phyloP scores from a whole-genome alignment of 2,113 vertebrate genomes.

The Ancistrus triradiatus region DNA sequence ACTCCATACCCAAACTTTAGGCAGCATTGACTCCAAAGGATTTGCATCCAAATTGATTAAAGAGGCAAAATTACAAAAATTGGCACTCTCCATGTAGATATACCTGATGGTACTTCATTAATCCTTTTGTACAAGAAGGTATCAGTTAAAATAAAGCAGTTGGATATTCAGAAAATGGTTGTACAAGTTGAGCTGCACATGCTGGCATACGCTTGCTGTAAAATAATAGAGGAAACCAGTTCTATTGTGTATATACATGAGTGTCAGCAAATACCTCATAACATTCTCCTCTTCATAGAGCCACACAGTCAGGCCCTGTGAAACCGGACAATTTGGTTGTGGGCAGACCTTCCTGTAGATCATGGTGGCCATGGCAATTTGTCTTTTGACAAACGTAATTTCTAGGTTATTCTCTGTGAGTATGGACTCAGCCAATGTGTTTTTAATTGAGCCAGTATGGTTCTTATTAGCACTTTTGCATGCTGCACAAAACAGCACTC shows the following conservation, averaged over 20 bases:
- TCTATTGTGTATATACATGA: constrained; percentile 28
- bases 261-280: constrained; percentile 42
- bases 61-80: too few relatives aligned
- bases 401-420: constrained; percentile 28
- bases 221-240: constrained; percentile 20
- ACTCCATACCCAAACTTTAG: too few relatives aligned
- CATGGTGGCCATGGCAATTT: constrained; percentile 12
- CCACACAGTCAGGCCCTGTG: constrained; percentile 6
- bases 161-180: too few relatives aligned
- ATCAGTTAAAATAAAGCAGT: too few relatives aligned
- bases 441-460: constrained; percentile 49
- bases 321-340: constrained; percentile 33
- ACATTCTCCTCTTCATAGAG: constrained; percentile 15
- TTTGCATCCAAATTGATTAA: too few relatives aligned
- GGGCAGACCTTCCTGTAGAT: constrained; percentile 19
- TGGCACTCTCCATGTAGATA: too few relatives aligned
- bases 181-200: too few relatives aligned
- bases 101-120: too few relatives aligned
- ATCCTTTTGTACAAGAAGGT: too few relatives aligned
- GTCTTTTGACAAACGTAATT: constrained; percentile 29
- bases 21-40: too few relatives aligned
- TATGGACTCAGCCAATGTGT: constrained; percentile 35
- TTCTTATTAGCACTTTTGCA: constrained; percentile 38
- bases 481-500: too few relatives aligned
- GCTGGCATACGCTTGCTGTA: constrained; percentile 36